Evolutionary conservation across 2,888 invertebrate genomes (phyloP), one percentile per base, ranked within the genome.

Genomic region (Tipula unca): DNA sequence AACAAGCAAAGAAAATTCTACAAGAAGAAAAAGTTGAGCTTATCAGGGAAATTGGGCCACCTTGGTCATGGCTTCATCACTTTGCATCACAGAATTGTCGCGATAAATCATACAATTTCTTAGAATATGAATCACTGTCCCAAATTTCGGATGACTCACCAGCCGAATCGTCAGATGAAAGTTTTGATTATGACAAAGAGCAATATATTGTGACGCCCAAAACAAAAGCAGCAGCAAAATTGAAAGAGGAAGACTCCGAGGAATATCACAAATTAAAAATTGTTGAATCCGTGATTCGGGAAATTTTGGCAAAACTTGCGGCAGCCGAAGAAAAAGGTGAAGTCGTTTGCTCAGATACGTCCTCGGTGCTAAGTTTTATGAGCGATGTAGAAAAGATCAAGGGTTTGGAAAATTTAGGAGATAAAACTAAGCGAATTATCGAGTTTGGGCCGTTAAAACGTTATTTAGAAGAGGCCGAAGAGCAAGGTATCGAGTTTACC

Each of bases 21-120:
- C 85, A 86, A 0, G 29, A 87, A 14, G 88, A 88, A 85, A 86
- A 86, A 8, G 14, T 87, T 0, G 86, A 88, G 84, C 87, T 88
- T 83, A 82, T 88, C 0, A 86, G 69, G 0, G 87, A 87, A 86
- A 85, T 88, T 4, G 88, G 88, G 0, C 88, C 88, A 13, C 88
- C 88, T 6, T 89, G 88, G 88, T 87, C 88, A 13, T 89, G 88
- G 88, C 85, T 89, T n/a, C 87, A 88, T 85, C 87, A 88, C 85
- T 88, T 89, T 86, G 87, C 87, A n/a, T 86, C 86, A 3, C 86
- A 87, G 17, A 86, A 86, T 82, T 86, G 85, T 35, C 86, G 86
- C 0, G 86, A 87, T 0, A 86, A 87, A 69, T 88, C 88, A 10
- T 88, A 87, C 42, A 89, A 89, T 85, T 89, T 88, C n/a, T 85